Base-by-base conservation (phyloP, 2,888 invertebrate species). In the Heteropelma amictum region DNA sequence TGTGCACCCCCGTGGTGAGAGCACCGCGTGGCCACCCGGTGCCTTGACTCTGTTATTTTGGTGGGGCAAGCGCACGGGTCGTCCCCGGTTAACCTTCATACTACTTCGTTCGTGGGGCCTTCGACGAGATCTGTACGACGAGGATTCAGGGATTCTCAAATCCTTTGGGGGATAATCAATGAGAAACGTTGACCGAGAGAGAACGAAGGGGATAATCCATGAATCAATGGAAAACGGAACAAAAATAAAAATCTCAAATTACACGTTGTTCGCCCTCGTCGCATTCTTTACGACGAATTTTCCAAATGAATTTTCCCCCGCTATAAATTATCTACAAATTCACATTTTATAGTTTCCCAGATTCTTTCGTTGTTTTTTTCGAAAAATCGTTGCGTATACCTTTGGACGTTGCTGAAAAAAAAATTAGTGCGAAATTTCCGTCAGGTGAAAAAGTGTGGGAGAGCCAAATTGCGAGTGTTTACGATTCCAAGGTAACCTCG, bases 1-100 rank as follows among this genome's bases (percentile, higher is more conserved):
- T 77, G 77, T 77, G 83, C 85, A 84, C 86, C 87, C 87, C 86
- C 82, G 84, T 84, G 86, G 84, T 80, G 85, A 82, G 81, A 53
- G 17, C 38, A 40, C 72, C 84, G 85, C 84, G 84, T 84, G 85
- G 84, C 86, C 85, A 85, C 85, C 84, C 84, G 85, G 82, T 83
- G 83, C 82, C 84, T 70, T 72, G 56, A 30, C 61, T 72, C 72
- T 14, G 10, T 28, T 65, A 23, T 54, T 49, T 54, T 30, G 82
- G 82, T 81, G 80, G 84, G 81, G 68, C 58, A 65, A 79, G 74
- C 81, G 78, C 81, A 83, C 81, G 81, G 82, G 82, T 79, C 78
- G n/a, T n/a, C n/a, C 77, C 65, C 76, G 77, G 77, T 82, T 83
- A 82, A 83, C 83, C 84, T 84, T 83, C 82, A 80, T 82, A 42